Conservation (phyloP, 2,888 invertebrate genomes). For the Seladonia tumulorum region DNA sequence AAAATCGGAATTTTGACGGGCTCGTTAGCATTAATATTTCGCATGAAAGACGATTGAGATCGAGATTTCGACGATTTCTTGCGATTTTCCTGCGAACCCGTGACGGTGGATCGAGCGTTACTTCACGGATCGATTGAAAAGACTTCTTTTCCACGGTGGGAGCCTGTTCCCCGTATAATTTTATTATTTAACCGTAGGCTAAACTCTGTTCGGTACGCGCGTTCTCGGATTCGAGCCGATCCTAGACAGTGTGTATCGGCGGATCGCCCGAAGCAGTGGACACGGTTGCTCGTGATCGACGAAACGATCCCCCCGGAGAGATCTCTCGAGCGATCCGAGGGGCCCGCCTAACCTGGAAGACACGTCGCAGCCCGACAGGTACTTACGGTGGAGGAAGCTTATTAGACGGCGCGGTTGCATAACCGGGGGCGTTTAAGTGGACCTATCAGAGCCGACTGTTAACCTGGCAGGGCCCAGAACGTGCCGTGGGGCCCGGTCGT, state of each 20-base stretch:
- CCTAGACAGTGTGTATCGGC: conserved; percentile 27
- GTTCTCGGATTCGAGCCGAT: not conserved
- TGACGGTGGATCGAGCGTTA: not conserved
- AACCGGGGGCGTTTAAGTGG: conserved; percentile 74
- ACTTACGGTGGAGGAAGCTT: conserved; percentile 71
- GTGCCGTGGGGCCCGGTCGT: conserved; percentile 75
- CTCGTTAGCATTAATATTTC: no score
- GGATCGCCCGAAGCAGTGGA: conserved; percentile 14
- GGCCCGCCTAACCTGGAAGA: conserved; percentile 56
- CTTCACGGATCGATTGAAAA: not conserved
- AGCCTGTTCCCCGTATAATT: not conserved
- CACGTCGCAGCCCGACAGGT: conserved; percentile 68
- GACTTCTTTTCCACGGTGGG: not conserved
- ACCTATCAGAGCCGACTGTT: conserved; percentile 73
- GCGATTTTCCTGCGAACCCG: not conserved
- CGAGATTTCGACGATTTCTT: not conserved
- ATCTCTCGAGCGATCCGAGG: conserved; percentile 47
- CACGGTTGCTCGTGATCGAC: conserved; percentile 64
- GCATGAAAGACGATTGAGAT: not conserved
- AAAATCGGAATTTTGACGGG: no score
- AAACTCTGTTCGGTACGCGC: not conserved
- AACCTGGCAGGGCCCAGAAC: conserved; percentile 64
- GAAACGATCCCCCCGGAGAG: conserved; percentile 44
- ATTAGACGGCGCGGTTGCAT: conserved; percentile 73
- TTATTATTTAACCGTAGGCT: conserved; percentile 10